phyloP scores from a whole-genome alignment of 2,113 vertebrate genomes.

The Cyprinodon brontotheroides region DNA sequence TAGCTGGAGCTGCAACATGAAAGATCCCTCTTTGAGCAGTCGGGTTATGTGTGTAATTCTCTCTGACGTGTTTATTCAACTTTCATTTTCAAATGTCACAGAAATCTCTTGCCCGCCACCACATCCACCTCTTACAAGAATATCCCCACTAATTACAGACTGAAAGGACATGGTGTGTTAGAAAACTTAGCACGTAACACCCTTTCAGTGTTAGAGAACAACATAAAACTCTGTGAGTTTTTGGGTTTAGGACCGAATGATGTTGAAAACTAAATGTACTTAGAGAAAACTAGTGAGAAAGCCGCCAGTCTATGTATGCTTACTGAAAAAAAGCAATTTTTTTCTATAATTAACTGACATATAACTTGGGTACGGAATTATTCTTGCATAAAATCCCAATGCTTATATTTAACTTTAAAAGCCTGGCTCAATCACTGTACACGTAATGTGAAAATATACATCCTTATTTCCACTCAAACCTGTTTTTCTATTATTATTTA shows the following conservation, averaged over 20 bases:
- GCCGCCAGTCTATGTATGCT: conserved; percentile 13
- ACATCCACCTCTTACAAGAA: conserved; percentile 35
- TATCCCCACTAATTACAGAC: conserved; percentile 72
- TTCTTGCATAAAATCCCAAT: conserved; percentile 43
- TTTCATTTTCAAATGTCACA: conserved; percentile 71
- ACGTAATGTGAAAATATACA: conserved; percentile 62
- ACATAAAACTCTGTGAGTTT: conserved; percentile 41
- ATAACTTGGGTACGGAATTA: conserved; percentile 24
- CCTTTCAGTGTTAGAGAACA: conserved; percentile 34
- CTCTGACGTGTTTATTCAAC: conserved; percentile 72
- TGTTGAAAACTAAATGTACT: conserved; percentile 18
- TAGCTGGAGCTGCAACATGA: conserved; percentile 69
- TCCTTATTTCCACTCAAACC: conserved; percentile 51
- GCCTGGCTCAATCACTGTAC: conserved; percentile 38
- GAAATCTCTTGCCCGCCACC: conserved; percentile 26
- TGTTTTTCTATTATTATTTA: conserved; percentile 28
- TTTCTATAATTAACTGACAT: conserved; percentile 27
- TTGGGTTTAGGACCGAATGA: conserved; percentile 34
- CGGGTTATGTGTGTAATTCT: conserved; percentile 76
- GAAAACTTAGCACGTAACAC: conserved; percentile 59
- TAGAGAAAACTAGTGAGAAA: conserved; percentile 33
- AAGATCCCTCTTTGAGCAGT: conserved; percentile 71
- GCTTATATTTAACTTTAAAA: conserved; percentile 29
- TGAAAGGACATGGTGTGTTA: conserved; percentile 53
- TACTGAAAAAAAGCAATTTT: conserved; percentile 26